phyloP scores from a whole-genome alignment of 2,113 vertebrate species.

The Apus apus region DNA sequence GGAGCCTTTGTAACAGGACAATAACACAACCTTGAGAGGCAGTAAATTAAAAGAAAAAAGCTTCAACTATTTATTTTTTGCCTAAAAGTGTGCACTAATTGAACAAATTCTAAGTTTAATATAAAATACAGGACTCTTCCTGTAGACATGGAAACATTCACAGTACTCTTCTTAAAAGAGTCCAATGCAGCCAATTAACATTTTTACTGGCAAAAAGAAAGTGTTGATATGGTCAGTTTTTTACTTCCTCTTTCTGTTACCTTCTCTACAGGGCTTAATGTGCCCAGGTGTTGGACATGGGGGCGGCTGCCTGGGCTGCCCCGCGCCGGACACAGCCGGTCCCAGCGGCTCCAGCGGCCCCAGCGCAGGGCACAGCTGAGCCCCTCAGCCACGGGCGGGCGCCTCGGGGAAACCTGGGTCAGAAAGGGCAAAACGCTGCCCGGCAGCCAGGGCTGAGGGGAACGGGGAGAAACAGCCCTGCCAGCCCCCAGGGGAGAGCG shows the following conservation, averaged over 20 bases:
- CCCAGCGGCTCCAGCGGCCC: fast-evolving
- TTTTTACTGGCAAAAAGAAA: background rate
- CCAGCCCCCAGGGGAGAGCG: background rate
- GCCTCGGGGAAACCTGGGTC: no score
- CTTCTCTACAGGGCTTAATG: fast-evolving
- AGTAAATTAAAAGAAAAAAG: background rate
- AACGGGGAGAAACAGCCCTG: no score
- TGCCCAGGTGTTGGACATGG: fast-evolving
- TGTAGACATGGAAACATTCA: background rate
- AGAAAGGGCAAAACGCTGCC: no score
- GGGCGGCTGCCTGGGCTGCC: background rate
- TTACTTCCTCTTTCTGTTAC: background rate
- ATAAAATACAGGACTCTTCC: background rate
- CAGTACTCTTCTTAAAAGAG: background rate
- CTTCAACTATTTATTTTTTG: background rate
- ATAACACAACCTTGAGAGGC: background rate
- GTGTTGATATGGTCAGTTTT: background rate
- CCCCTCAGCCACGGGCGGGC: background rate
- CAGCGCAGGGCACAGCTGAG: background rate
- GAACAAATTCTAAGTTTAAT: background rate
- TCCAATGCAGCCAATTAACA: background rate
- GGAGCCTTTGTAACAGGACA: background rate
- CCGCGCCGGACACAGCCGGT: background rate
- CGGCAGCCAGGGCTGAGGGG: no score
- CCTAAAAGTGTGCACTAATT: background rate